Base-by-base conservation (phyloP, 2,888 invertebrate genomes). In the Catocala fraxini region DNA sequence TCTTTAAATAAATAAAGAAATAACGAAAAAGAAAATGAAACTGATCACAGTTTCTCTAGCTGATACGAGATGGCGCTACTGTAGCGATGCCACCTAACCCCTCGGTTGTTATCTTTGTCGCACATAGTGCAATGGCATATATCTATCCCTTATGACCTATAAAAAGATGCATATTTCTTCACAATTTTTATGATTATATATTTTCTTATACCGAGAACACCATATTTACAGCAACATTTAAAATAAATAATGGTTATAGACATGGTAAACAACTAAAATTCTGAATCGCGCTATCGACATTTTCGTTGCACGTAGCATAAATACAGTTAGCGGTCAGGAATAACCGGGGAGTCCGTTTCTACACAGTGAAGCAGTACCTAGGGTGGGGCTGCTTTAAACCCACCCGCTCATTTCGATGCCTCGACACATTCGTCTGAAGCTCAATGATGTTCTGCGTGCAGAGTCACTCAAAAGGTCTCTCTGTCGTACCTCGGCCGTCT, bases 311-410 rank as follows among this genome's bases (percentile, higher is more conserved):
- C 5, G 43, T 62, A 39, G 66, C 60, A 59, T 71, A 71, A 5
- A 68, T 70, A 67, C 12, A 56, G 6, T 25, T 4, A 11, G 5
- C 5, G 10, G 1, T 1, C 51, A 5, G 0, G 0, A 0, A 0
- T 0, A 4, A 0, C 45, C 7, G 80, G 82, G 86, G 86, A 81
- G 89, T 89, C 89, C 89, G 79, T 86, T 89, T 87, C 89, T 89
- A 89, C 88, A 70, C 87, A 88, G 90, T 80, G 13, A 73, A 70
- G 82, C 83, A 86, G 87, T 85, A 56, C 66, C n/a, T 48, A 75
- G 83, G 80, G 77, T 79, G 80, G 82, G 84, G 75, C 88, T 87
- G 80, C 73, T 7, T 73, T 79, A 75, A 82, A 52, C 82, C 81
- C 77, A 65, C 65, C 67, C 66, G 4, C 57, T 61, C 59, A 39